A percentile compares a stretch with the other conserved stretches of the same genome.
Conservation (phyloP, 2,797 vertebrate species). For the Atherinosoma microstoma region DNA sequence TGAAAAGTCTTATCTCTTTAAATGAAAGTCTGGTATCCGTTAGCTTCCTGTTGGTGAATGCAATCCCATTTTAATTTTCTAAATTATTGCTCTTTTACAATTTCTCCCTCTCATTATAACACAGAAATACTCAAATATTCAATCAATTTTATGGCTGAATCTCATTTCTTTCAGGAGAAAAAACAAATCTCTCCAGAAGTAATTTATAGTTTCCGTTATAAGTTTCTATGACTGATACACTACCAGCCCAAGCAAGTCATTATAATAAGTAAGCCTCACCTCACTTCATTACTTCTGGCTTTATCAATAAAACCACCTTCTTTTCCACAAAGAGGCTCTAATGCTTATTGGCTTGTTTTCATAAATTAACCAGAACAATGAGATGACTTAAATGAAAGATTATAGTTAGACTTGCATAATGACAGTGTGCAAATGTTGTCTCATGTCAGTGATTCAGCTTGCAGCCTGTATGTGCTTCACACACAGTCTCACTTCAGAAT, state of each 20-base stretch:
- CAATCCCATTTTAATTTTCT: neutral
- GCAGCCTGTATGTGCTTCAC: conserved; percentile 52
- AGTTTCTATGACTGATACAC: conserved; percentile 7
- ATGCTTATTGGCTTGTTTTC: conserved; percentile 24
- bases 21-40: neutral
- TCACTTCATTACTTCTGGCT: neutral
- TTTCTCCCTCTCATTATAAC: neutral
- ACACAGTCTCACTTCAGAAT: neutral
- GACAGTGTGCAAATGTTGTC: conserved; percentile 53
- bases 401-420: conserved; percentile 26
- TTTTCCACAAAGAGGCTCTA: conserved; percentile 6
- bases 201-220: neutral
- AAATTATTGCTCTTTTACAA: neutral
- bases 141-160: neutral
- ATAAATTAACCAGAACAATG: neutral
- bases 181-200: neutral
- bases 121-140: neutral
- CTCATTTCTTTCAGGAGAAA: neutral
- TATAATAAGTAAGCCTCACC: conserved; percentile 3
- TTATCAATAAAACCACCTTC: conserved; percentile 7
- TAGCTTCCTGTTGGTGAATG: neutral
- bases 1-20: neutral
- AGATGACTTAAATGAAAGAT: conserved; percentile 13
- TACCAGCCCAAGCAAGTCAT: conserved; percentile 1
- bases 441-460: conserved; percentile 53